A percentile compares a stretch with the other conserved stretches of the same genome.
These are phyloP conservation scores for Zaprionus taronus DNA, from an alignment of 1,140 invertebrate species.

Conservation along the genomic window DNA sequence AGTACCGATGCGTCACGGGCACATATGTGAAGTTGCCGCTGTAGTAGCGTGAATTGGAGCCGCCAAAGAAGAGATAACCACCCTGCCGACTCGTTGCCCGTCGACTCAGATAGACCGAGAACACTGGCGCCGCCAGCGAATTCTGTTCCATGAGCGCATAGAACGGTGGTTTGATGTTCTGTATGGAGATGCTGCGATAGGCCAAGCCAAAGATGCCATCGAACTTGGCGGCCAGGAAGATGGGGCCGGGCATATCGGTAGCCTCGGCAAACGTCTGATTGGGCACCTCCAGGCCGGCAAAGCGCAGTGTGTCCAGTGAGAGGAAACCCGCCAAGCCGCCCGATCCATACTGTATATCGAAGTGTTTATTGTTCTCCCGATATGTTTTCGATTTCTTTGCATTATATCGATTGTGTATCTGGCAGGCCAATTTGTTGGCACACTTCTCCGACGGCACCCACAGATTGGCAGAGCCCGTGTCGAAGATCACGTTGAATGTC, in stretches of 20 bases:
- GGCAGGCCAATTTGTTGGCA: constrained; percentile 95
- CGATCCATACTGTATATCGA: constrained; percentile 97
- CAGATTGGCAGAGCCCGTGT: constrained; percentile 99
- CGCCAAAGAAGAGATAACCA: constrained; percentile 75
- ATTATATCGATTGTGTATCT: constrained; percentile 96
- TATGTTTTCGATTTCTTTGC: constrained; percentile 93
- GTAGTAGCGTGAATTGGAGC: constrained; percentile 65
- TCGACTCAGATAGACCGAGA: constrained; percentile 95
- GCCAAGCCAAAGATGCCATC: constrained; percentile 98
- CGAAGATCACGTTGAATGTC: constrained; percentile 97
- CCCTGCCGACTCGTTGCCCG: constrained; percentile 86
- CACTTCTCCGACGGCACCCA: constrained; percentile 99
- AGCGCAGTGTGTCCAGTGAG: constrained; percentile 93
- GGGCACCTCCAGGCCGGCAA: constrained; percentile 88
- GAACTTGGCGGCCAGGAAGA: constrained; percentile 97
- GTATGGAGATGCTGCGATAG: constrained; percentile 94
- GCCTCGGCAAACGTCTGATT: constrained; percentile 98
- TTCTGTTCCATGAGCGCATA: constrained; percentile 96
- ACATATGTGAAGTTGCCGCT: constrained; percentile 77
- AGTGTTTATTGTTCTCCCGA: constrained; percentile 93
- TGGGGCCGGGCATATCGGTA: constrained; percentile 93
- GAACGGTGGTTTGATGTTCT: constrained; percentile 96
- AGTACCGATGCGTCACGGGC: constrained; percentile 61
- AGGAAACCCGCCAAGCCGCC: constrained; percentile 98
- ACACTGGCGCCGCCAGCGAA: constrained; percentile 91